Evolutionary conservation across 2,888 invertebrate species (phyloP).

Genomic region (Stramonita haemastoma): DNA sequence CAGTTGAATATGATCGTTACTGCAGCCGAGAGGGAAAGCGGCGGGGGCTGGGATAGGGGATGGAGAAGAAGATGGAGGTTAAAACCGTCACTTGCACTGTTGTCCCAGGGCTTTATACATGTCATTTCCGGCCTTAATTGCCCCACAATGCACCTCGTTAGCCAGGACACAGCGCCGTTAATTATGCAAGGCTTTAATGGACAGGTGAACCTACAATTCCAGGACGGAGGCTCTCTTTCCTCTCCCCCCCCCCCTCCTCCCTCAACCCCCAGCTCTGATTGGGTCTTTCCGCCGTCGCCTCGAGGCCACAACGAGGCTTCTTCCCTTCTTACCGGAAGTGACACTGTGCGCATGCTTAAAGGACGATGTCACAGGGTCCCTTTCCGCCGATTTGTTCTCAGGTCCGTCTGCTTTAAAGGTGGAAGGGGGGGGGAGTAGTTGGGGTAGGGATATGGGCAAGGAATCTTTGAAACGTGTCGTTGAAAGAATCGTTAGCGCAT

Average conservation of each 20-base stretch:
- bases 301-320: constrained; percentile 45
- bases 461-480: constrained; percentile 31
- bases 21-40: no score
- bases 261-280: constrained; percentile 32
- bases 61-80: no score
- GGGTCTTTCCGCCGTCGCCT: constrained; percentile 45
- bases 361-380: constrained; percentile 23
- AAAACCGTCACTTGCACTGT: not conserved
- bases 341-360: constrained; percentile 28
- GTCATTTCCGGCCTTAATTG: constrained; percentile 32
- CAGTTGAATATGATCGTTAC: not conserved
- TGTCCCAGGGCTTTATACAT: not conserved
- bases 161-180: not conserved
- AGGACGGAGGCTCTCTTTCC: no score
- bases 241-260: not conserved
- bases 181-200: constrained; percentile 13
- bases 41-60: no score
- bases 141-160: constrained; percentile 31
- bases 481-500: constrained; percentile 37
- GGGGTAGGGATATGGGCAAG: not conserved
- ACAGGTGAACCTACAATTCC: constrained; percentile 25
- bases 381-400: constrained; percentile 37
- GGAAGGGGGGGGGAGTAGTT: not conserved
- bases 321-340: constrained; percentile 45
- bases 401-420: not conserved